Evolutionary conservation across 1,140 invertebrate species (phyloP).

Genomic region (Leptoteleia sp.): DNA sequence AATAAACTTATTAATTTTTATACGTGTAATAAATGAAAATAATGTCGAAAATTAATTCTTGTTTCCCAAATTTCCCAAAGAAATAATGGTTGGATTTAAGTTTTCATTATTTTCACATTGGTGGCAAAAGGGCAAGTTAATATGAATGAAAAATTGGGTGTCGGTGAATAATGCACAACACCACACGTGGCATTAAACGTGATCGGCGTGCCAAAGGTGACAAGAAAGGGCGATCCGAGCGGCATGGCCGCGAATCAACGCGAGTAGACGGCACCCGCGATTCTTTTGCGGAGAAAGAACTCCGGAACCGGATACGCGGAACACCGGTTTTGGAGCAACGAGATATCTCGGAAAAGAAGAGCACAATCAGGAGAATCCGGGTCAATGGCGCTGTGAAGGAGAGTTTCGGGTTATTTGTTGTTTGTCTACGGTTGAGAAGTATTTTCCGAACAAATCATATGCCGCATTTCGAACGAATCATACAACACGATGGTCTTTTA

Average conservation of each 20-base stretch:
- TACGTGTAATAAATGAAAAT: no score
- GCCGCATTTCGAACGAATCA: background rate
- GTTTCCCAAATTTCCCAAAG: no score
- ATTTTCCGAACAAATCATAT: slow-evolving; percentile 9
- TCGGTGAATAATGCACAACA: slow-evolving; percentile 34
- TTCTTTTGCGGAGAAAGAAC: background rate
- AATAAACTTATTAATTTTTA: no score
- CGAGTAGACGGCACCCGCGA: slow-evolving; percentile 9
- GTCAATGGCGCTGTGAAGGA: slow-evolving; percentile 21
- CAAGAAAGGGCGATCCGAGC: slow-evolving; percentile 30
- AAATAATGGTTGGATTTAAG: no score
- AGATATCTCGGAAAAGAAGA: slow-evolving; percentile 32
- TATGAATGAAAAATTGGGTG: no score
- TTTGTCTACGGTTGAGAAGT: slow-evolving; percentile 18
- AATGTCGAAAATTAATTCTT: no score
- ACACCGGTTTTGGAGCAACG: slow-evolving; percentile 21
- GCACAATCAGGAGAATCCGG: slow-evolving; percentile 40
- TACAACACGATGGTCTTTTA: no score
- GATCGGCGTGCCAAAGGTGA: slow-evolving; percentile 17
- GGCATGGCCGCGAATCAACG: slow-evolving; percentile 20
- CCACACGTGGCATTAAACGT: slow-evolving; percentile 22
- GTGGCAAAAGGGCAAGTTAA: no score
- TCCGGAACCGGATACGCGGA: slow-evolving; percentile 39
- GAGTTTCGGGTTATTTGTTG: slow-evolving; percentile 17
- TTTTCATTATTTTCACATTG: no score